phyloP scores from a whole-genome alignment of 2,888 invertebrate genomes.

The Cotesia congregata region DNA sequence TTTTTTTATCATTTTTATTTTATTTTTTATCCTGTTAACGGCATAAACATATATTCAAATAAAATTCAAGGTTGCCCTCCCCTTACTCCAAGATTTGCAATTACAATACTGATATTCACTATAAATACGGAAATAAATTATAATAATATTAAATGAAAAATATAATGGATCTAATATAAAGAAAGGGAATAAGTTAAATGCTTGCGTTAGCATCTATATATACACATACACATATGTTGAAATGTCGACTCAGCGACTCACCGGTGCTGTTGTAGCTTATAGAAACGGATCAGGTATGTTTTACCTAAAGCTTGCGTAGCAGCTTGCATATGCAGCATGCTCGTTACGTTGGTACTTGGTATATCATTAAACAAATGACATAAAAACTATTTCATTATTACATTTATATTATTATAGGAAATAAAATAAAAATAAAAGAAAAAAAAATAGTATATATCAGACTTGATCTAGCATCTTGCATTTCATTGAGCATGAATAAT shows the following conservation, averaged over 20 bases:
- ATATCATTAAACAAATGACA: background rate
- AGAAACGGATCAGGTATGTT: background rate
- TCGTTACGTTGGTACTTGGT: background rate
- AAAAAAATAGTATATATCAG: background rate
- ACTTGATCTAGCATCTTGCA: background rate
- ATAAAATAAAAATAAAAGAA: background rate
- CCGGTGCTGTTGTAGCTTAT: background rate
- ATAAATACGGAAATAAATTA: no score
- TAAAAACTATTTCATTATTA: background rate
- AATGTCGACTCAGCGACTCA: background rate
- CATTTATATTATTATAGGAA: background rate
- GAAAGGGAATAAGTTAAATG: background rate
- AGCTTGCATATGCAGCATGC: constrained; percentile 36
- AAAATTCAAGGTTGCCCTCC: no score
- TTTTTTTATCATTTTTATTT: background rate
- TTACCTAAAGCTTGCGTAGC: constrained; percentile 28
- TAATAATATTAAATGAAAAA: no score
- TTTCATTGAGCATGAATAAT: background rate
- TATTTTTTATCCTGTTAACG: no score
- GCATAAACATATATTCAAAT: no score
- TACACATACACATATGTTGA: background rate
- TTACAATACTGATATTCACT: no score
- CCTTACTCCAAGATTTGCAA: no score
- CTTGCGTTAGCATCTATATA: background rate
- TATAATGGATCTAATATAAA: no score